These are phyloP conservation scores for Cartodere bifasciata DNA, from an alignment of 2,888 invertebrate species.

Conservation along the genomic window DNA sequence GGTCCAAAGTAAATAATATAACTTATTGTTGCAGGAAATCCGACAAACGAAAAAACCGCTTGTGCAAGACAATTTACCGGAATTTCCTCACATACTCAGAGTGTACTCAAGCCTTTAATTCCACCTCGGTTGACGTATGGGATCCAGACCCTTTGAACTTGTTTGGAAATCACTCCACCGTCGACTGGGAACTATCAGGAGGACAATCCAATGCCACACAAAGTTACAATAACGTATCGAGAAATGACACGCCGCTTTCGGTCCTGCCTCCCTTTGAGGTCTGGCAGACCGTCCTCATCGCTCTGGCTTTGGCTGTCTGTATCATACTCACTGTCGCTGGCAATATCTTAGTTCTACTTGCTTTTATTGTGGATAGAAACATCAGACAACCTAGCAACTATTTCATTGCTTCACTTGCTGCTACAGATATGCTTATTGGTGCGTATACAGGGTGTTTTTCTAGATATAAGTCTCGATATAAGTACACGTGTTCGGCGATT, in stretches of 20 bases:
- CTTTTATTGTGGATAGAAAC: conserved; percentile 87
- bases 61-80: conserved; percentile 55
- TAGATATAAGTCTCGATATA: not conserved
- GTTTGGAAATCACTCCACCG: conserved; percentile 21
- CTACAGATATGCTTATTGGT: conserved; percentile 95
- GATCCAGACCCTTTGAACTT: conserved; percentile 29
- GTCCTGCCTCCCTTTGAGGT: conserved; percentile 75
- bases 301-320: conserved; percentile 73
- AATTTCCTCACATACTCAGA: conserved; percentile 45
- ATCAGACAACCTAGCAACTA: conserved; percentile 97
- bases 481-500: too few relatives aligned
- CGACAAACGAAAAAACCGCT: conserved; percentile 57
- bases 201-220: conserved; percentile 15
- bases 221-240: conserved; percentile 12
- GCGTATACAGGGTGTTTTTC: conserved; percentile 23
- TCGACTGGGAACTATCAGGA: conserved; percentile 13
- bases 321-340: conserved; percentile 89
- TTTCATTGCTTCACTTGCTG: conserved; percentile 96
- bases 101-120: conserved; percentile 44
- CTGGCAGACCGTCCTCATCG: conserved; percentile 84
- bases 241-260: conserved; percentile 28
- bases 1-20: too few relatives aligned
- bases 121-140: conserved; percentile 25
- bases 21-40: conserved; percentile 47
- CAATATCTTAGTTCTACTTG: conserved; percentile 87